These are phyloP conservation scores for Cataglyphis altisquamis DNA, from an alignment of 2,888 invertebrate species.

Conservation along the genomic window DNA sequence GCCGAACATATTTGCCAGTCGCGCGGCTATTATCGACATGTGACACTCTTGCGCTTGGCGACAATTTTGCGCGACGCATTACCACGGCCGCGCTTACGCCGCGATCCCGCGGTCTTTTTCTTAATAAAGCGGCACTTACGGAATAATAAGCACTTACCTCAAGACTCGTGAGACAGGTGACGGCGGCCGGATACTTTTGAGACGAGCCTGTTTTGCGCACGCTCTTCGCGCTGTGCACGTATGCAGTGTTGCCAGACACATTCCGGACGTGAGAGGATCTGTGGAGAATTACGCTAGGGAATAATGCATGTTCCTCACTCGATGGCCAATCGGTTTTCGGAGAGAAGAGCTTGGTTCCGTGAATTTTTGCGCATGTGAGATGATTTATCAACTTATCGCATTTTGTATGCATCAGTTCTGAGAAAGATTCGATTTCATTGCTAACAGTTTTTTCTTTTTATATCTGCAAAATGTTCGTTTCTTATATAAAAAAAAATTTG, in stretches of 20 bases:
- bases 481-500: too few relatives aligned
- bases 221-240: slow-evolving; percentile 38
- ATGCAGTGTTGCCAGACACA: slow-evolving; percentile 16
- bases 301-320: neutral
- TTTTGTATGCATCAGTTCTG: too few relatives aligned
- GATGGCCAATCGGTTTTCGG: neutral
- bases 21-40: neutral
- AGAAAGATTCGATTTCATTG: too few relatives aligned
- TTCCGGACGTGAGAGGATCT: neutral
- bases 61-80: slow-evolving; percentile 6
- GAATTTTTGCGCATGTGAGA: too few relatives aligned
- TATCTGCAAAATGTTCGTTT: too few relatives aligned
- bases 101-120: neutral
- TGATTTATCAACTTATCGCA: too few relatives aligned
- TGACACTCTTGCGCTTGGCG: neutral
- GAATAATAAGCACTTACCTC: slow-evolving; percentile 54
- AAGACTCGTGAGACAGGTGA: slow-evolving; percentile 19
- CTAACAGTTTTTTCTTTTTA: too few relatives aligned
- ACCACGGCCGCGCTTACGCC: neutral
- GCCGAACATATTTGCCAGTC: slow-evolving; percentile 46
- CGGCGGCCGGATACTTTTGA: slow-evolving; percentile 46
- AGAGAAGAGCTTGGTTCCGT: neutral
- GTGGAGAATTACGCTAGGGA: neutral
- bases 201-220: slow-evolving; percentile 34
- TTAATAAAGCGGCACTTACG: neutral